Evolutionary conservation across 2,113 vertebrate genomes (phyloP).

Genomic region (Strix aluco): DNA sequence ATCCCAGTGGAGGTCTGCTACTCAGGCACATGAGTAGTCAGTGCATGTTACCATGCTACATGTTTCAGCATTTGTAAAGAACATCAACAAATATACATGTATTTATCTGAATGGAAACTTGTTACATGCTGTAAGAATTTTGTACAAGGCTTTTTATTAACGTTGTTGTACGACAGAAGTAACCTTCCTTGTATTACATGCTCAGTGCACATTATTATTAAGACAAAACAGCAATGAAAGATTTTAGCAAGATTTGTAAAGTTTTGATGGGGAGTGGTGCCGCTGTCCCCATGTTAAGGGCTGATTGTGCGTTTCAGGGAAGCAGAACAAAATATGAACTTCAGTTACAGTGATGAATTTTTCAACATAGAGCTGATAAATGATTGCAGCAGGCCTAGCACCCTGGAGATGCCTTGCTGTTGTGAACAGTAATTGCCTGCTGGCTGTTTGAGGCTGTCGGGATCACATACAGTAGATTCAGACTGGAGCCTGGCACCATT

Average conservation of each 20-base stretch:
- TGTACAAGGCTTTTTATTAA: not conserved
- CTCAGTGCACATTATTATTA: not conserved
- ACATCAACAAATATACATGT: not conserved
- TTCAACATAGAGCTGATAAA: not conserved
- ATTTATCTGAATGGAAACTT: not conserved
- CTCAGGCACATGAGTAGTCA: not conserved
- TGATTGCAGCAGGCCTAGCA: not conserved
- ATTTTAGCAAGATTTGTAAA: not conserved
- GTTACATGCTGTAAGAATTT: not conserved
- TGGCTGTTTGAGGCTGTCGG: not conserved
- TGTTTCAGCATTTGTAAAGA: not conserved
- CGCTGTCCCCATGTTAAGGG: accelerated
- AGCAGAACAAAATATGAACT: not conserved
- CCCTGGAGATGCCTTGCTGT: not conserved
- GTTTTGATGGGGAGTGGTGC: not conserved
- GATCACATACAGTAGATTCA: not conserved
- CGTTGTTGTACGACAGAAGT: not conserved
- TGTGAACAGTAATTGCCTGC: not conserved
- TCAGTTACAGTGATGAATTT: not conserved
- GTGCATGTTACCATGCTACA: too few species aligned
- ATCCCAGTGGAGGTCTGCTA: not conserved
- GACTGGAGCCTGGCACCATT: not conserved
- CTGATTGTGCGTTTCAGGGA: not conserved
- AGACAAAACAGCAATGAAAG: not conserved
- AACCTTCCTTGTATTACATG: not conserved